Percentiles rank a stretch among this genome's conserved stretches.
phyloP scores from a whole-genome alignment of 2,113 vertebrate genomes.

The Cavia porcellus region DNA sequence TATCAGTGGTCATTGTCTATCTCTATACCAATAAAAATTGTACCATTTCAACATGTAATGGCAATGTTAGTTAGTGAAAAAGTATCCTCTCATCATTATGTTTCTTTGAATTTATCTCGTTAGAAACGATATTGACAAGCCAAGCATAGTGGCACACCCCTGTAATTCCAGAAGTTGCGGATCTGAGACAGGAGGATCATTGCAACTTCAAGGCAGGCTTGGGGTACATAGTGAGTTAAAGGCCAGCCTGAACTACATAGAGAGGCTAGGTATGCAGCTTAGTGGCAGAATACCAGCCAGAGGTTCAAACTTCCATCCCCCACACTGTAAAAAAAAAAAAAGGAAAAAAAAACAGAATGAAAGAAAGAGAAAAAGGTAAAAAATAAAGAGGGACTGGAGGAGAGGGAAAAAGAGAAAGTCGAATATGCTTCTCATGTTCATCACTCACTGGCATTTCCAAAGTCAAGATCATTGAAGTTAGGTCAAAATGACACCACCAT shows the following conservation, averaged over 20 bases:
- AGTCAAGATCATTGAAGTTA: not conserved
- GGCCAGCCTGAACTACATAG: not conserved
- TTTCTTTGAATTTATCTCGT: slow-evolving; percentile 27
- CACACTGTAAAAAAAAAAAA: not conserved
- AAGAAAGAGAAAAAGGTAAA: not conserved
- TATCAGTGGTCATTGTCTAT: not conserved
- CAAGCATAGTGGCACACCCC: not conserved
- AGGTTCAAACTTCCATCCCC: not conserved
- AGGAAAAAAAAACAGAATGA: not conserved
- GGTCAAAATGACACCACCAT: not conserved
- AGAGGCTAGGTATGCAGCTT: not conserved
- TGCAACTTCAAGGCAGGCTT: not conserved
- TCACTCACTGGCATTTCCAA: slow-evolving; percentile 16
- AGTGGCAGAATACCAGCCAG: not conserved
- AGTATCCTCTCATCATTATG: not conserved
- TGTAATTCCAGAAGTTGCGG: not conserved
- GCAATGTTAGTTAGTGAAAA: slow-evolving; percentile 11
- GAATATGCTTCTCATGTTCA: slow-evolving; percentile 11
- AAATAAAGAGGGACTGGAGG: not conserved
- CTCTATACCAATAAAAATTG: not conserved
- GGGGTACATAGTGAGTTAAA: not conserved
- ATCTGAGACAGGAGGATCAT: not conserved
- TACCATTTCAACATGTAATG: slow-evolving; percentile 4
- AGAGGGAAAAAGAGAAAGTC: not conserved
- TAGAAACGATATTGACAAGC: not conserved